These are phyloP conservation scores for Rousettus madagascariensis DNA, from an alignment of 2,797 vertebrate species.

Conservation along the genomic window DNA sequence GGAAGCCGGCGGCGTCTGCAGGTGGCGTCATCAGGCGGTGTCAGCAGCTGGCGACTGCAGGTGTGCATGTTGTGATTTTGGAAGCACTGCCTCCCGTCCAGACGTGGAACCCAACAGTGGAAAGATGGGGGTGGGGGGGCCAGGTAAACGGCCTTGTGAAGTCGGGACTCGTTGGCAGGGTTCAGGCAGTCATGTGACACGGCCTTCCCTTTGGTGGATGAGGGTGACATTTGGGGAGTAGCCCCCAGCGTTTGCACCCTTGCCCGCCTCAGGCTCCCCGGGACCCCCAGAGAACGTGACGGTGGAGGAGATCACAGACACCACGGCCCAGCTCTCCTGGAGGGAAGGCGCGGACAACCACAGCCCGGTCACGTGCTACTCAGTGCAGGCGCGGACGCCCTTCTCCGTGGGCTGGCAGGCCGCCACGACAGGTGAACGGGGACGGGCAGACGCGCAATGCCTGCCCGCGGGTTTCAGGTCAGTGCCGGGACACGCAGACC, in stretches of 20 bases:
- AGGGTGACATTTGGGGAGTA: not conserved
- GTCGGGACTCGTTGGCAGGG: not conserved
- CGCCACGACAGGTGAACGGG: constrained; percentile 89
- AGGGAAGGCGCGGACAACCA: constrained; percentile 90
- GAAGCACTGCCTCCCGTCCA: constrained; percentile 8
- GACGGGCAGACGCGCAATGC: accelerated
- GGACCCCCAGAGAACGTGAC: constrained; percentile 88
- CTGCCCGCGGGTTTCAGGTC: not conserved
- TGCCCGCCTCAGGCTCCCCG: constrained; percentile 87
- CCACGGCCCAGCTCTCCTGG: constrained; percentile 91
- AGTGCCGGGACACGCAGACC: not conserved
- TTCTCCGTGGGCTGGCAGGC: constrained; percentile 95
- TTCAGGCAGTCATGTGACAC: not conserved
- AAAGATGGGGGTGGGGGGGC: not conserved
- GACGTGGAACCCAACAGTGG: constrained; percentile 33
- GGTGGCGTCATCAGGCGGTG: no score
- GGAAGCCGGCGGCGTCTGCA: not conserved
- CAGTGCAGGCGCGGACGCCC: constrained; percentile 90
- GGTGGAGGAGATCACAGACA: constrained; percentile 90
- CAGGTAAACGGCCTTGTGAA: constrained; percentile 18
- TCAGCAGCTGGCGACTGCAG: no score
- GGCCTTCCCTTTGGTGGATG: not conserved
- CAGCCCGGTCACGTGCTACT: constrained; percentile 90
- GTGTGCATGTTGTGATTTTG: not conserved
- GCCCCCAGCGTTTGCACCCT: not conserved